Conservation (phyloP, 2,797 vertebrate genomes). For the Acestrorhynchus altus region DNA sequence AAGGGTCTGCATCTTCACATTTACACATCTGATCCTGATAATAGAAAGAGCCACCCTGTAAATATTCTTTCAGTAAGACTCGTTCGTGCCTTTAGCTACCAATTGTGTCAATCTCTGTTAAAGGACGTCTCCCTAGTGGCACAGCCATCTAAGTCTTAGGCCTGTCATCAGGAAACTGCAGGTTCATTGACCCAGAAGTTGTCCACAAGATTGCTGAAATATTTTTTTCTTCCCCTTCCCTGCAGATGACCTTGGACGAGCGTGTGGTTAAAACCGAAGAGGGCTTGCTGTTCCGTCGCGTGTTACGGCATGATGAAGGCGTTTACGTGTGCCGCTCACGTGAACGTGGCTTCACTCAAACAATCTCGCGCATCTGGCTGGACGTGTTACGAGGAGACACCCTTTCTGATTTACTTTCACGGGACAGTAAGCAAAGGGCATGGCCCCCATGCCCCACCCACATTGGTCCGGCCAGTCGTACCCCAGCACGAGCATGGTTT, state of each 20-base stretch:
- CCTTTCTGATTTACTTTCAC: slow-evolving; percentile 78
- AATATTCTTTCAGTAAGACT: no score
- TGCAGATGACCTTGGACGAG: slow-evolving; percentile 89
- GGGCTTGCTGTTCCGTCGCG: slow-evolving; percentile 88
- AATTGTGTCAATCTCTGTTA: no score
- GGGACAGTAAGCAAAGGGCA: slow-evolving; percentile 63
- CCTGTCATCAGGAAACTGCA: no score
- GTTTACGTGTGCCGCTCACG: slow-evolving; percentile 86
- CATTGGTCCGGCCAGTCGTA: slow-evolving; percentile 66
- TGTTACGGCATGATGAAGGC: slow-evolving; percentile 83
- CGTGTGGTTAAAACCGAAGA: slow-evolving; percentile 85
- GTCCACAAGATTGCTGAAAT: slow-evolving; percentile 63
- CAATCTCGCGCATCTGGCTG: slow-evolving; percentile 79
- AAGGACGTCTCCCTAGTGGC: no score
- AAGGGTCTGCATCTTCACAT: no score
- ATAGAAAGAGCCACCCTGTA: no score
- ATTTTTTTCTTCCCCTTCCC: background rate
- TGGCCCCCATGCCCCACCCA: slow-evolving; percentile 73
- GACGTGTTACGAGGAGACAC: slow-evolving; percentile 82
- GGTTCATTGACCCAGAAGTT: no score
- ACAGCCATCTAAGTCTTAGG: no score
- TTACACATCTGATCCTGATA: no score
- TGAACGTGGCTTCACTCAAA: slow-evolving; percentile 90
- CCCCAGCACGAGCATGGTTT: slow-evolving; percentile 82
- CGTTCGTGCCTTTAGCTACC: no score